A percentile compares a stretch with the other conserved stretches of the same genome.
Conservation (phyloP, 1,140 invertebrate species). For the Drosophila sturtevanti region DNA sequence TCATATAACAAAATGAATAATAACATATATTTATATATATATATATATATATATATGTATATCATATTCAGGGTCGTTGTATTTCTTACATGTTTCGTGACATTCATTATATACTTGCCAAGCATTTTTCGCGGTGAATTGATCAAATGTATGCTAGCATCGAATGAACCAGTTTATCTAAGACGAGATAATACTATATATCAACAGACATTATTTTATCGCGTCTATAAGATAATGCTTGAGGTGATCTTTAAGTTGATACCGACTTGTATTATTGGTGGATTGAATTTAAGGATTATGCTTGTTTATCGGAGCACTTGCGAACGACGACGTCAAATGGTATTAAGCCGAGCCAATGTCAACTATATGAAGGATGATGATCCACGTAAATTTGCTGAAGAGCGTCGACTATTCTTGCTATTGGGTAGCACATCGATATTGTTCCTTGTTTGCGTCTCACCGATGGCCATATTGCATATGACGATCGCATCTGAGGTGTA, state of each 20-base stretch:
- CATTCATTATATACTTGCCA: conserved; percentile 87
- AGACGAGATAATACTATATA: conserved; percentile 85
- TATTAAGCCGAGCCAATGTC: conserved; percentile 82
- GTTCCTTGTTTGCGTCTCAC: conserved; percentile 89
- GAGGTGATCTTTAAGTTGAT: conserved; percentile 87
- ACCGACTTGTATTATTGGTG: conserved; percentile 87
- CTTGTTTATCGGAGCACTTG: conserved; percentile 87
- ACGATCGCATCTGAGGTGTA: conserved; percentile 87
- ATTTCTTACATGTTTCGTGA: conserved; percentile 85
- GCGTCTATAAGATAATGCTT: conserved; percentile 86
- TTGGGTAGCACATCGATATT: conserved; percentile 89
- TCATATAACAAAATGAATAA: too few relatives aligned
- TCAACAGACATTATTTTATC: conserved; percentile 84
- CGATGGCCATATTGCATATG: conserved; percentile 89
- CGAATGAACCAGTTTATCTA: conserved; percentile 84
- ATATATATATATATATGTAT: not conserved
- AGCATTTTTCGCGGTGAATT: conserved; percentile 86
- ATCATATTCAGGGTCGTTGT: conserved; percentile 84
- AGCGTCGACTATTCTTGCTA: conserved; percentile 87
- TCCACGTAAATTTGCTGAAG: conserved; percentile 88
- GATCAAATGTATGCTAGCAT: conserved; percentile 84
- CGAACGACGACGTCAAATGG: conserved; percentile 86
- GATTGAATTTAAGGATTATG: conserved; percentile 88
- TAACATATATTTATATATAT: too few relatives aligned
- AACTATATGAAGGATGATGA: conserved; percentile 84